phyloP scores from a whole-genome alignment of 2,113 vertebrate genomes.

The Vicugna pacos region DNA sequence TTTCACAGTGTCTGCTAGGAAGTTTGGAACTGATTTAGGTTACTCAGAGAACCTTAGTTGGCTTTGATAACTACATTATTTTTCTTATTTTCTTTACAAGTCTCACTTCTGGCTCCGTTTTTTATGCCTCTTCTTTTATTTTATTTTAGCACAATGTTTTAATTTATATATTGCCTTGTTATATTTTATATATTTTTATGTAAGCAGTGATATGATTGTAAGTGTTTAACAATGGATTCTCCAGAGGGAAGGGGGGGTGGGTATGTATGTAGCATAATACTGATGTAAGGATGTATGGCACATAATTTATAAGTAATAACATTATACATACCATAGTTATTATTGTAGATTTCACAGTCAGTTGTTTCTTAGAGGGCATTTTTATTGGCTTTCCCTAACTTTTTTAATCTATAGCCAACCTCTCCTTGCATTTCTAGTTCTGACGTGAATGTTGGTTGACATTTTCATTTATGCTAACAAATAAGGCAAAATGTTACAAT shows the following conservation, averaged over 20 bases:
- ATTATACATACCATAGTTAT: not conserved
- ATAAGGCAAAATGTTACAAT: not conserved
- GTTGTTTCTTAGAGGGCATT: not conserved
- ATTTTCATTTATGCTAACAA: not conserved
- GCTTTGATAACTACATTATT: not conserved
- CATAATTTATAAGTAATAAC: not conserved
- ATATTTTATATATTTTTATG: not conserved
- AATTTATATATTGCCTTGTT: not conserved
- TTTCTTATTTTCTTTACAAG: not conserved
- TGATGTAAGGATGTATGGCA: not conserved
- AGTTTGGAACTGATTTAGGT: not conserved
- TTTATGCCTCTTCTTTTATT: not conserved
- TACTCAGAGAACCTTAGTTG: not conserved
- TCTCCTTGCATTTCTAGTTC: not conserved
- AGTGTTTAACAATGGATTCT: not conserved
- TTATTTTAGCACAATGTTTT: not conserved
- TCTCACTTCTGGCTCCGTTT: not conserved
- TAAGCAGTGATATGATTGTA: not conserved
- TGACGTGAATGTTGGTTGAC: not conserved
- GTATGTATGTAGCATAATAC: not conserved
- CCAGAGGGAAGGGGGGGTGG: not conserved
- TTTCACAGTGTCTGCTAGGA: not conserved
- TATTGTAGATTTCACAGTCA: not conserved
- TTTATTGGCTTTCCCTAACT: not conserved
- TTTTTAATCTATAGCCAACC: not conserved